phyloP scores from a whole-genome alignment of 2,113 vertebrate species.

The Tyto alba region DNA sequence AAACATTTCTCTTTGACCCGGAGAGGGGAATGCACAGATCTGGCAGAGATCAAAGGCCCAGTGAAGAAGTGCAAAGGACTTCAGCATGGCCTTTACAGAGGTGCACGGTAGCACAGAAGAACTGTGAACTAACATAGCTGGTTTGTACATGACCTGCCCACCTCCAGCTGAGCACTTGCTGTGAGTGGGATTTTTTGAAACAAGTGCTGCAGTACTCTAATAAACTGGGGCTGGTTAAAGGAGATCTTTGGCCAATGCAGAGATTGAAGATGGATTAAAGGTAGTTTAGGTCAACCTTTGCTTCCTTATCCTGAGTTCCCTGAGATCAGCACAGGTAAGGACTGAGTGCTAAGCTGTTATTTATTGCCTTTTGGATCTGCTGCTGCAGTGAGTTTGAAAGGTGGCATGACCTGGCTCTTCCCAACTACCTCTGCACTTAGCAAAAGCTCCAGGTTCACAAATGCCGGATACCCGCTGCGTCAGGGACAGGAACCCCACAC shows the following conservation, averaged over 20 bases:
- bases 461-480: neutral
- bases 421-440: neutral
- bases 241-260: neutral
- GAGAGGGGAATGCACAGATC: neutral
- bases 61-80: neutral
- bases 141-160: neutral
- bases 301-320: neutral
- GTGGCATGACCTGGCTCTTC: neutral
- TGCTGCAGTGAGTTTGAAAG: neutral
- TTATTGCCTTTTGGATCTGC: neutral
- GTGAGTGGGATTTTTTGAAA: neutral
- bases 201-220: neutral
- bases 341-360: neutral
- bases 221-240: neutral
- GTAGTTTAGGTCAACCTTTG: neutral
- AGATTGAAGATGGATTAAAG: neutral
- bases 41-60: neutral
- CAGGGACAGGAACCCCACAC: neutral
- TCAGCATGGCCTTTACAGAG: neutral
- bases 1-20: neutral
- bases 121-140: neutral
- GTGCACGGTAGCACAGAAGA: neutral
- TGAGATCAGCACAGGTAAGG: neutral
- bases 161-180: neutral
- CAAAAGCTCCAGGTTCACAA: neutral